Conservation (phyloP, 2,888 invertebrate species). For the Stenchaetothrips biformis region DNA sequence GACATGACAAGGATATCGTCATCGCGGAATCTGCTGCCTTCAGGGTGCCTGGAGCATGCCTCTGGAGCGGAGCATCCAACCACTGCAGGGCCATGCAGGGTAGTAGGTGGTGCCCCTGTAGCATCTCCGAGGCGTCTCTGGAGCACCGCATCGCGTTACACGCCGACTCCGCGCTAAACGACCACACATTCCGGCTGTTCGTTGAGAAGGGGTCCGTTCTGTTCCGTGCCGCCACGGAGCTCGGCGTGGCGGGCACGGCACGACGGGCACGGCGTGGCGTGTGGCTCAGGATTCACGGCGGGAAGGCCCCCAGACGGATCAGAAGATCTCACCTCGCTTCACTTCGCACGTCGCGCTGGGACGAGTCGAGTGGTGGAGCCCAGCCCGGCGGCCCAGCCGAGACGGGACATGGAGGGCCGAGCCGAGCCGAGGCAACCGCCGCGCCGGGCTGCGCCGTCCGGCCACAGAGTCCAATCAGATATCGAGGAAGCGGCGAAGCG, state of each 20-base stretch:
- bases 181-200: constrained; percentile 22
- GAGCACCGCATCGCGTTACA: constrained; percentile 14
- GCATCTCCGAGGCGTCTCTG: background rate
- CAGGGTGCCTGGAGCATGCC: too few species aligned
- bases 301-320: background rate
- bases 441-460: background rate
- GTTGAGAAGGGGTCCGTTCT: background rate
- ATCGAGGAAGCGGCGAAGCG: background rate
- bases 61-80: too few species aligned
- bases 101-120: background rate
- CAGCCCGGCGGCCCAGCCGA: background rate
- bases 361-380: background rate
- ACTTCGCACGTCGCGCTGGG: background rate
- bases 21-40: too few species aligned
- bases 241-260: background rate
- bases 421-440: background rate
- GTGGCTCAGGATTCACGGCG: background rate
- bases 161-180: constrained; percentile 10
- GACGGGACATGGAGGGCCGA: background rate
- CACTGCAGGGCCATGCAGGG: too few species aligned
- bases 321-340: constrained; percentile 22
- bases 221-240: background rate
- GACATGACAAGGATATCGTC: too few species aligned
- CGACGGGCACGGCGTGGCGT: background rate
- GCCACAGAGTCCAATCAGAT: background rate